phyloP scores from a whole-genome alignment of 23 tunicate genomes.

The Corella eumyota region DNA sequence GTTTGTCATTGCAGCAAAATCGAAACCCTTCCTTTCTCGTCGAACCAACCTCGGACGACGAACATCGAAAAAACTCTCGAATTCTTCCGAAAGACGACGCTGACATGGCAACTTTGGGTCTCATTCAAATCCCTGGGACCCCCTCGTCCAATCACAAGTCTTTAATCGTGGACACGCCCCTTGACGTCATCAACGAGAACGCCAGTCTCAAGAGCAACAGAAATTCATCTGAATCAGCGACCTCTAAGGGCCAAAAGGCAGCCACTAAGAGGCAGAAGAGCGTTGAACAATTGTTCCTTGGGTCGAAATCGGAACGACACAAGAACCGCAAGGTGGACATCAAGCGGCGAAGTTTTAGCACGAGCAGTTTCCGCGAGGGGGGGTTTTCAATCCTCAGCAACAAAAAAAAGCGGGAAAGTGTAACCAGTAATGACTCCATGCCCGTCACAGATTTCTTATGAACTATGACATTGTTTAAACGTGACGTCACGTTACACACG shows the following conservation, averaged over 20 bases:
- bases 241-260: neutral
- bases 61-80: constrained; percentile 2
- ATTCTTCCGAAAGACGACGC: constrained; percentile 66
- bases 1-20: neutral
- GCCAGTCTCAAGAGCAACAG: neutral
- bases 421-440: constrained; percentile 1
- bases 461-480: too few relatives aligned
- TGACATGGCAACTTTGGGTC: constrained; percentile 48
- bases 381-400: neutral
- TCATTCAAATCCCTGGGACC: constrained; percentile 57
- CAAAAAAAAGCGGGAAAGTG: constrained; percentile 4
- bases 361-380: constrained; percentile 13
- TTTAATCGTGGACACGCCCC: constrained; percentile 1
- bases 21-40: constrained; percentile 15
- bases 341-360: constrained; percentile 32
- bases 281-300: neutral
- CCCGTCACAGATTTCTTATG: constrained; percentile 5
- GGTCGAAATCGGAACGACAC: neutral
- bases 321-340: neutral
- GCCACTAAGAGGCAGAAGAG: constrained; percentile 2
- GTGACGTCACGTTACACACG: too few relatives aligned
- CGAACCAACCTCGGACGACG: constrained; percentile 10
- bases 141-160: constrained; percentile 12
- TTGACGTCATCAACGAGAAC: constrained; percentile 1
- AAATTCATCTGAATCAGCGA: constrained; percentile 16